Evolutionary conservation across 1,140 invertebrate species (phyloP).

Genomic region (Drosophila insularis): DNA sequence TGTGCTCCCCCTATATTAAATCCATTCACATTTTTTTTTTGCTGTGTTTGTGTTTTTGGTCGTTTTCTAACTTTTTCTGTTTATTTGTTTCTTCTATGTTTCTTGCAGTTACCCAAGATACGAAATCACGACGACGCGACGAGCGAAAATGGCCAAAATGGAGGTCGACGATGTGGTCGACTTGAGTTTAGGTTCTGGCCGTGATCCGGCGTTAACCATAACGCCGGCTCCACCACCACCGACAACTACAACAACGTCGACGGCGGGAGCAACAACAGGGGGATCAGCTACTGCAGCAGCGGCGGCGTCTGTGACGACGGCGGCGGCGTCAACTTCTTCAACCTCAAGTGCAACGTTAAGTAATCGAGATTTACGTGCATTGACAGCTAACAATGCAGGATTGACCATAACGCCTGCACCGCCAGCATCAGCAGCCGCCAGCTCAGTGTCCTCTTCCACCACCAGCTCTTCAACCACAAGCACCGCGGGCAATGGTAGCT

Average conservation of each 20-base stretch:
- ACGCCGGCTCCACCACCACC: constrained; percentile 56
- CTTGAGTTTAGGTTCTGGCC: constrained; percentile 83
- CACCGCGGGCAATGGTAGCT: constrained; percentile 16
- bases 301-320: neutral
- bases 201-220: constrained; percentile 79
- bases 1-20: neutral
- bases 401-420: constrained; percentile 78
- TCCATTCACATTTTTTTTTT: neutral
- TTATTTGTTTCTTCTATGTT: neutral
- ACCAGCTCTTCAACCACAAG: constrained; percentile 11
- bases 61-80: constrained; percentile 10
- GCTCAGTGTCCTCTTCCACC: constrained; percentile 20
- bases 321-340: neutral
- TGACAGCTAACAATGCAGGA: constrained; percentile 74
- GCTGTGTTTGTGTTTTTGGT: neutral
- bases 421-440: constrained; percentile 26
- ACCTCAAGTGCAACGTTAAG: constrained; percentile 33
- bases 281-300: constrained; percentile 2
- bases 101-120: constrained; percentile 61
- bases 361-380: constrained; percentile 71
- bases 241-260: neutral
- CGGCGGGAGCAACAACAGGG: neutral
- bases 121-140: constrained; percentile 79
- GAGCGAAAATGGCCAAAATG: constrained; percentile 85
- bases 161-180: constrained; percentile 86